These are phyloP conservation scores for Gymnobelideus leadbeateri DNA, from an alignment of 2,113 vertebrate genomes.

Conservation along the genomic window DNA sequence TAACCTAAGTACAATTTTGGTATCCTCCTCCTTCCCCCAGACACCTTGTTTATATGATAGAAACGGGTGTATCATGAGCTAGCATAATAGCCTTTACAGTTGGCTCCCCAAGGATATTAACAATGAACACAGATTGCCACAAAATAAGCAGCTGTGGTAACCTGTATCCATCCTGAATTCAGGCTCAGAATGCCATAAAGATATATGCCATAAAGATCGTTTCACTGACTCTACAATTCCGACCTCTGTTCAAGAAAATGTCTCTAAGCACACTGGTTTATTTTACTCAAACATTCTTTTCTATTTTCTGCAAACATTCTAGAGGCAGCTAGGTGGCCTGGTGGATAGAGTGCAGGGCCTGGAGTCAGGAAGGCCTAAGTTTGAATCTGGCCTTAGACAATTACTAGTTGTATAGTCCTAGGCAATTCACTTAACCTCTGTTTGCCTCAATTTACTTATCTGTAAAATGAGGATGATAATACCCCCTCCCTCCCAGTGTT, in stretches of 20 bases:
- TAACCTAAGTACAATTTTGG: no score
- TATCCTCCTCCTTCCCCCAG: no score
- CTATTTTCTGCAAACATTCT: background rate
- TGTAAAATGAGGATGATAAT: background rate
- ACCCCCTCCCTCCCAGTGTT: background rate
- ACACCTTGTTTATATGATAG: no score
- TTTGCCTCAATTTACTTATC: background rate
- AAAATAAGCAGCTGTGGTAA: no score
- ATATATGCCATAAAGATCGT: background rate
- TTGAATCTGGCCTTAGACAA: background rate
- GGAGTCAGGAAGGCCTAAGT: background rate
- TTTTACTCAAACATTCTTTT: background rate
- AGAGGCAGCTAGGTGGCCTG: background rate
- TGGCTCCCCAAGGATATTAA: no score
- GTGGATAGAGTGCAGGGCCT: background rate
- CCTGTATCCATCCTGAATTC: background rate
- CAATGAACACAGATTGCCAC: no score
- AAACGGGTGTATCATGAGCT: no score
- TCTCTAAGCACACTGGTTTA: background rate
- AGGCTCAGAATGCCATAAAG: background rate
- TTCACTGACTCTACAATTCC: background rate
- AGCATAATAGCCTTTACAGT: no score
- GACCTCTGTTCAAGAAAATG: background rate
- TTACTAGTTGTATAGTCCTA: background rate
- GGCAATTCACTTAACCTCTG: background rate